A percentile compares a stretch with the other conserved stretches of the same genome.
Evolutionary conservation across 2,113 vertebrate species (phyloP).

Genomic region (Garra rufa): DNA sequence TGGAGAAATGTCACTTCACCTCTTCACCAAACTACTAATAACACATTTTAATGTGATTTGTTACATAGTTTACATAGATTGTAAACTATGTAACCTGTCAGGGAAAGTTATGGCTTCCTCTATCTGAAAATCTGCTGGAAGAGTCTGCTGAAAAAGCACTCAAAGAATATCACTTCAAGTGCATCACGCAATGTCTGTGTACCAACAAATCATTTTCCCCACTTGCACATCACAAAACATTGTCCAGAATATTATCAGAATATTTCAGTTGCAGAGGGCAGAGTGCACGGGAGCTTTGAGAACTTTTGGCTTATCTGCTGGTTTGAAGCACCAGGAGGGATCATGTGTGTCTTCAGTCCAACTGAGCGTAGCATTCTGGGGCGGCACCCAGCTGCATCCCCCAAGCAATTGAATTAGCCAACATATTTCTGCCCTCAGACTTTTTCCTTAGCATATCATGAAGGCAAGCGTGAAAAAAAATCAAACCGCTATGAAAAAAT

Average conservation of each 20-base stretch:
- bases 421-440: background rate
- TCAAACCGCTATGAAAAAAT: background rate
- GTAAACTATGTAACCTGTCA: background rate
- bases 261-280: slow-evolving; percentile 22
- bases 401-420: slow-evolving; percentile 7
- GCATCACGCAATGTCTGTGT: background rate
- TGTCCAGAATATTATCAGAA: background rate
- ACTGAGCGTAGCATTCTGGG: slow-evolving; percentile 12
- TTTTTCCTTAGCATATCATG: background rate
- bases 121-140: background rate
- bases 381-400: slow-evolving; percentile 33
- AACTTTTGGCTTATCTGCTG: slow-evolving; percentile 28
- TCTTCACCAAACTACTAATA: background rate
- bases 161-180: no score
- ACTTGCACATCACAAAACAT: background rate
- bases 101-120: background rate
- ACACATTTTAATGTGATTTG: background rate
- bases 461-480: background rate
- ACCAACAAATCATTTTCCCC: background rate
- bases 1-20: background rate
- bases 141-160: background rate
- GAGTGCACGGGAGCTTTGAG: slow-evolving; percentile 26
- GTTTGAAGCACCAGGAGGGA: slow-evolving; percentile 9
- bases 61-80: background rate
- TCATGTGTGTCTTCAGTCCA: background rate